Base-by-base conservation (phyloP, 2,797 vertebrate genomes). In the Rhinichthys osculus region DNA sequence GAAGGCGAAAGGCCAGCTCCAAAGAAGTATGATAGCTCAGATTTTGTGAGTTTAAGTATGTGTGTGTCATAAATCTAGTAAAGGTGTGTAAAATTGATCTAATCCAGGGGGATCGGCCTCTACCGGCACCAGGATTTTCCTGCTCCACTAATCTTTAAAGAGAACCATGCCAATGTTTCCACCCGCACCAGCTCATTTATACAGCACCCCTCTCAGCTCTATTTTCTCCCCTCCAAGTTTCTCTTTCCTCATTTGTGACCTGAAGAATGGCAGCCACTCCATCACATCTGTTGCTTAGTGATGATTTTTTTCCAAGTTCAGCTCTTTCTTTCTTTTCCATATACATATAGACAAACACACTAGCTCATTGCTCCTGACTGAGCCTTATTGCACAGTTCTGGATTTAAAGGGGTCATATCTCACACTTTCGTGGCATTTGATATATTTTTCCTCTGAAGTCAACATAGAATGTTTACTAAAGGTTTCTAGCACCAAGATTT, bases 241-340 rank as follows among this genome's bases (percentile, higher is more conserved):
- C 64, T 80, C n/a, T 86, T 82, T 78, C 85, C 74, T 81, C 80
- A 77, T 81, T 83, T 85, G 76, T 90, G 78, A 57, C 77, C 87
- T 87, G 80, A 76, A 74, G 86, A 86, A 85, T 62, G 52, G 86
- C 59, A 62, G 82, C 78, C 50, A 89, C 88, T 91, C 90, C 90
- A 92, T 93, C 91, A 90, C 88, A 89, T 87, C 40, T 69, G 92
- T 94, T 93, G 91, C 93, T 91, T 92, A 91, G 93, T 79, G 64
- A 93, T 94, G 78, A 87, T 89, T 92, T 92, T 87, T 92, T 90
- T 17, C 90, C 89, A 89, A 84, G 92, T 88, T 90, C 91, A 92
- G 90, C 89, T 82, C 66, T 78, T 71, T 85, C 69, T 77, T 27
- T 27, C 30, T 66, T 23, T 72, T 59, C 71, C 67, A 40, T 40